Conservation (phyloP, 2,888 invertebrate species). For the Neoaliturus tenellus region DNA sequence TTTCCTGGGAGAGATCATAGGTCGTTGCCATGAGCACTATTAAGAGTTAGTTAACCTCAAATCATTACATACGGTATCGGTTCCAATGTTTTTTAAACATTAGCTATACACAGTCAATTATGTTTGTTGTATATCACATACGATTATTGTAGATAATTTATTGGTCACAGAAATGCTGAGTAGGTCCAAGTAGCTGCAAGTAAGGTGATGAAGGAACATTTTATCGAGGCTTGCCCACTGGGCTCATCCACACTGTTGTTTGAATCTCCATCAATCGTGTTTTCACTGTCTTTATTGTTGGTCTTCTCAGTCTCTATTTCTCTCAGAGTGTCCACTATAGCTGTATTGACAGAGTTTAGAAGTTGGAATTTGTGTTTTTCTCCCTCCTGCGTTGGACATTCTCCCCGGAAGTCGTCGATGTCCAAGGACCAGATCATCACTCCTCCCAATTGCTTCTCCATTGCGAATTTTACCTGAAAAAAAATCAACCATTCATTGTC, state of each 20-base stretch:
- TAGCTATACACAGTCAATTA: not conserved
- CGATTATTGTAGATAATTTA: not conserved
- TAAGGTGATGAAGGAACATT: not conserved
- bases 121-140: not conserved
- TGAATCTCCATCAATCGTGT: not conserved
- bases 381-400: slow-evolving; percentile 72
- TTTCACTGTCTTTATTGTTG: slow-evolving; percentile 31
- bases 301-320: slow-evolving; percentile 44
- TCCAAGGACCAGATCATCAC: slow-evolving; percentile 94
- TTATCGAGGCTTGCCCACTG: not conserved
- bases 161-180: not conserved
- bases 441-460: slow-evolving; percentile 82
- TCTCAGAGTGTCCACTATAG: slow-evolving; percentile 23
- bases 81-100: too few species aligned
- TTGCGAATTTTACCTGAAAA: slow-evolving; percentile 75
- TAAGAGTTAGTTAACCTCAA: too few species aligned
- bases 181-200: not conserved
- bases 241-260: not conserved
- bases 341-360: slow-evolving; percentile 11
- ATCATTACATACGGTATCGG: too few species aligned
- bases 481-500: too few species aligned
- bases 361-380: slow-evolving; percentile 40
- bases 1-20: too few species aligned
- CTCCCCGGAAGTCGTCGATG: slow-evolving; percentile 89
- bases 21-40: too few species aligned